Conservation (phyloP, 2,797 vertebrate genomes). For the Mus minutoides region DNA sequence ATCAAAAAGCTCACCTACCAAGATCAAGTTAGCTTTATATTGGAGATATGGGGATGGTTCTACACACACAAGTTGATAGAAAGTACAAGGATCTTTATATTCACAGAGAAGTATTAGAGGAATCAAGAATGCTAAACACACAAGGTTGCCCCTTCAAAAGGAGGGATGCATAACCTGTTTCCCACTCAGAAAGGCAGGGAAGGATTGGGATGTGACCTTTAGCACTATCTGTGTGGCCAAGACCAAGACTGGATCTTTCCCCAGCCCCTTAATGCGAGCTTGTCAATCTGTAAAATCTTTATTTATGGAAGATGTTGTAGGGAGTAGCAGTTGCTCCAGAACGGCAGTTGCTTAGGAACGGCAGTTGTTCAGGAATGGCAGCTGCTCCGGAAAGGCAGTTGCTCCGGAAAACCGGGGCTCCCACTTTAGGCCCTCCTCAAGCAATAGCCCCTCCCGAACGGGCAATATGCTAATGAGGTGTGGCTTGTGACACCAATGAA, state of each 20-base stretch:
- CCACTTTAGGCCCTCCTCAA: too few relatives aligned
- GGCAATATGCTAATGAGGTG: too few relatives aligned
- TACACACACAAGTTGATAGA: not conserved
- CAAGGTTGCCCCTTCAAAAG: not conserved
- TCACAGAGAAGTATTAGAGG: not conserved
- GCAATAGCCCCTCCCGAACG: too few relatives aligned
- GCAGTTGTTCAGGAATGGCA: too few relatives aligned
- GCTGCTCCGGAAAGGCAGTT: too few relatives aligned
- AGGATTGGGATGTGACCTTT: not conserved
- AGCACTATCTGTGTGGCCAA: not conserved
- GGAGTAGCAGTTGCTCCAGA: too few relatives aligned
- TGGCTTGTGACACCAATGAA: too few relatives aligned
- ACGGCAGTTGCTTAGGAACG: too few relatives aligned
- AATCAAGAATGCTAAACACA: not conserved
- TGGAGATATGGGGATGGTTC: not conserved
- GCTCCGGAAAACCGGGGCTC: too few relatives aligned
- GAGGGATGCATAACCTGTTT: not conserved
- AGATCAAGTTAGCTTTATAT: not conserved
- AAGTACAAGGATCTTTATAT: accelerated
- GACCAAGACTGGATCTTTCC: not conserved
- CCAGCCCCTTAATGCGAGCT: not conserved
- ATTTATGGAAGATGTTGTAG: not conserved
- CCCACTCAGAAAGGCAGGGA: not conserved
- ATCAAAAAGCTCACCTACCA: not conserved
- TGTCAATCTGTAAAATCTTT: not conserved